Evolutionary conservation across 2,797 vertebrate genomes (phyloP).

Genomic region (Bufotes viridis): DNA sequence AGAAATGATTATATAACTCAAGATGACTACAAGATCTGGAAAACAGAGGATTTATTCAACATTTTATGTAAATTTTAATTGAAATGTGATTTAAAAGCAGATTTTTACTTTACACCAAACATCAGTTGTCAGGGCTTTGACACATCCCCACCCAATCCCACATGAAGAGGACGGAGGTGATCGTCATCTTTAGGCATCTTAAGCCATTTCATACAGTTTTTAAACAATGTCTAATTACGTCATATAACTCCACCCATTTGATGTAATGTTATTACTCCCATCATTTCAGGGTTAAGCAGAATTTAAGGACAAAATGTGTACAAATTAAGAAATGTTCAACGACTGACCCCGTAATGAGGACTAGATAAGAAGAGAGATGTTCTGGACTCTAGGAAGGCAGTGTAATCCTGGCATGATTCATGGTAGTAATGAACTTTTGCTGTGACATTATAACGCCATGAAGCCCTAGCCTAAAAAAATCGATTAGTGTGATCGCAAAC

Average conservation of each 20-base stretch:
- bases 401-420: background rate
- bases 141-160: background rate
- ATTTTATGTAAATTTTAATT: background rate
- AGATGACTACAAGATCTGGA: no score
- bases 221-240: background rate
- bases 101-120: background rate
- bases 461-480: background rate
- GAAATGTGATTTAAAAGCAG: background rate
- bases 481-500: no score
- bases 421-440: background rate
- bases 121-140: background rate
- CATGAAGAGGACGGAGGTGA: background rate
- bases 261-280: background rate
- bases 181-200: background rate
- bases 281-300: background rate
- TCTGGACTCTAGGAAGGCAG: background rate
- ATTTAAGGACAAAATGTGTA: background rate
- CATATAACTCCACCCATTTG: conserved; percentile 2
- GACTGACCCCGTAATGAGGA: background rate
- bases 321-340: background rate
- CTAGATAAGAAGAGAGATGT: background rate
- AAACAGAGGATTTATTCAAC: background rate
- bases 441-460: background rate
- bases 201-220: background rate
- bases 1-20: background rate